Conservation (phyloP, 2,113 vertebrate species). For the Micromys minutus region DNA sequence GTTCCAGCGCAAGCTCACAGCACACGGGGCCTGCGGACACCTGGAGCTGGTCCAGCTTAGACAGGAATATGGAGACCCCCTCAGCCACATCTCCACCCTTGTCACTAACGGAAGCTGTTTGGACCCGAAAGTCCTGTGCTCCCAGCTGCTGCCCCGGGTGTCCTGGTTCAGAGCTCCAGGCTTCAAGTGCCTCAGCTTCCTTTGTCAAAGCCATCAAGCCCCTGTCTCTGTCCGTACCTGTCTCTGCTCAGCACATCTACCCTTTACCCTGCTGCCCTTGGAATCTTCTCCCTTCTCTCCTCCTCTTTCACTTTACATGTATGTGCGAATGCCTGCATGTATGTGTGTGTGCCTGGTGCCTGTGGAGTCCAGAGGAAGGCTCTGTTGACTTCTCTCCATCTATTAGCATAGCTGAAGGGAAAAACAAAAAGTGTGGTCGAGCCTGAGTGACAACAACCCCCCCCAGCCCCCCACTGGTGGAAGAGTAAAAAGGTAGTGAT, state of each 20-base stretch:
- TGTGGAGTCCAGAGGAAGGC: neutral
- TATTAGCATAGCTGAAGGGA: neutral
- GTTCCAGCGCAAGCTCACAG: neutral
- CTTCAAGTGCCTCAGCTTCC: neutral
- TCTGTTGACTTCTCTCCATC: neutral
- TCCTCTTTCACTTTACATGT: neutral
- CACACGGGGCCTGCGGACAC: neutral
- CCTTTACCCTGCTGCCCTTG: neutral
- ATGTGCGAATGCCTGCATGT: neutral
- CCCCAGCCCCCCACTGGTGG: too few species aligned
- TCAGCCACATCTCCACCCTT: neutral
- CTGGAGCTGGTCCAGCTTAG: neutral
- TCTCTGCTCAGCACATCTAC: neutral
- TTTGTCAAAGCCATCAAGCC: neutral
- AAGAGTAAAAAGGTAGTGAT: neutral
- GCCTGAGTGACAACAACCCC: neutral
- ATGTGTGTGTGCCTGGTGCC: neutral
- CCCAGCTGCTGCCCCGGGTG: fast-evolving
- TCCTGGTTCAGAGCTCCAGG: neutral
- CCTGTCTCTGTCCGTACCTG: neutral
- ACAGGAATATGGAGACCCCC: neutral
- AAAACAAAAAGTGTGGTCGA: neutral
- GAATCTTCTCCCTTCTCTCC: too few species aligned
- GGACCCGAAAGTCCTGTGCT: neutral
- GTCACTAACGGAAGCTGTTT: neutral